These are phyloP conservation scores for Cuniculus paca DNA, from an alignment of 2,797 vertebrate genomes.

Conservation along the genomic window DNA sequence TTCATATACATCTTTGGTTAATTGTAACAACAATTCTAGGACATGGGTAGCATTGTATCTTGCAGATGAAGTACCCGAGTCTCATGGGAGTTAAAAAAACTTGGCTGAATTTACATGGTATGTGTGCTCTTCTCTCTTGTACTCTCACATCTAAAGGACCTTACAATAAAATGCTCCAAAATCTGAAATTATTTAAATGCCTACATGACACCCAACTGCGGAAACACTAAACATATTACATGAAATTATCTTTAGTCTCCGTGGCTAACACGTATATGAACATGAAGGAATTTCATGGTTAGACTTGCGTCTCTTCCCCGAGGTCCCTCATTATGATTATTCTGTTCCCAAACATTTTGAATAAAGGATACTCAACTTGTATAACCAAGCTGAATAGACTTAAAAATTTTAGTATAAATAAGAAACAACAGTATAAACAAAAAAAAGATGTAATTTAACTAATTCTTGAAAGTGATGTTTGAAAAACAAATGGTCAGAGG, in stretches of 20 bases:
- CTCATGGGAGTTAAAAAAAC: neutral
- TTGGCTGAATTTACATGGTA: neutral
- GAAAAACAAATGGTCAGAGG: neutral
- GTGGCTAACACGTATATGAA: neutral
- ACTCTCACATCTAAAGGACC: neutral
- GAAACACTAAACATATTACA: neutral
- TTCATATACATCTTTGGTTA: neutral
- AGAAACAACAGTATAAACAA: neutral
- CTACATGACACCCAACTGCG: neutral
- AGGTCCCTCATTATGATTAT: neutral
- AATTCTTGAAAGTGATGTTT: neutral
- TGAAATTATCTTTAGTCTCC: neutral
- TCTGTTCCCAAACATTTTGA: neutral
- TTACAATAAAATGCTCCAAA: neutral
- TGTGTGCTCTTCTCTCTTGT: neutral
- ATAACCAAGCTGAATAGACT: neutral
- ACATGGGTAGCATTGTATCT: neutral
- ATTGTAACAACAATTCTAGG: neutral
- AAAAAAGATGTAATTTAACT: neutral
- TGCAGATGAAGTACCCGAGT: neutral
- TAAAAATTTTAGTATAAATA: neutral
- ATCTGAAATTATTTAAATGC: neutral
- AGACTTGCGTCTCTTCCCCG: neutral
- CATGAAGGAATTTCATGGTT: neutral
- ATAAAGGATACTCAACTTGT: neutral